Percentiles rank a stretch among this genome's conserved stretches.
These are phyloP conservation scores for Hypsopygia costalis DNA, from an alignment of 2,888 invertebrate species.

Conservation along the genomic window DNA sequence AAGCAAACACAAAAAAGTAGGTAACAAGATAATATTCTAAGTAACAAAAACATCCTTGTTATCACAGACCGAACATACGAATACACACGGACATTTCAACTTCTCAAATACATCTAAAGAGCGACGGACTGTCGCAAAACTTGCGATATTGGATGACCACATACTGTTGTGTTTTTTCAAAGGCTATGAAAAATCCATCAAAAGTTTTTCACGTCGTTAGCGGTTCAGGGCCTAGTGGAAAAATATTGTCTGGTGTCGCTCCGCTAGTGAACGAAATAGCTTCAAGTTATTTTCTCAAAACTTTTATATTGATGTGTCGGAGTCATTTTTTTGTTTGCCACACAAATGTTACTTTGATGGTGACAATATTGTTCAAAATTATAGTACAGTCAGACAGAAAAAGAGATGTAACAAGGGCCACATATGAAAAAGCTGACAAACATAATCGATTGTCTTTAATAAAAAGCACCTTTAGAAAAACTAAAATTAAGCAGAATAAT, in stretches of 20 bases:
- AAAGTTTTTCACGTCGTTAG: conserved; percentile 69
- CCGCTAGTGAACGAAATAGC: conserved; percentile 5
- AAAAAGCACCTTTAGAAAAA: no score
- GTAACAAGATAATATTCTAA: no score
- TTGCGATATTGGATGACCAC: conserved; percentile 52
- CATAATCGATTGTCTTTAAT: no score
- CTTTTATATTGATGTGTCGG: background rate
- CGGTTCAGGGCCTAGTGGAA: conserved; percentile 38
- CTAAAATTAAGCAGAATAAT: no score
- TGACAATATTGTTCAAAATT: no score
- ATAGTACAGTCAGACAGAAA: no score
- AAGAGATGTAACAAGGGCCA: no score
- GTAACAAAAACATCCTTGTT: no score
- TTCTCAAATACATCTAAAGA: conserved; percentile 27
- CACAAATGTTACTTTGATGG: background rate
- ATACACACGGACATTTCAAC: conserved; percentile 5
- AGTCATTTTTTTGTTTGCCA: background rate
- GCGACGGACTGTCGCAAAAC: conserved; percentile 32
- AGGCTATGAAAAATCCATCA: conserved; percentile 64
- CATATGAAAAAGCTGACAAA: no score
- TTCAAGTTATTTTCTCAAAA: conserved; percentile 4
- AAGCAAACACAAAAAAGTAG: no score
- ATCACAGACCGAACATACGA: conserved; percentile 3
- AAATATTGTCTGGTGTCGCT: conserved; percentile 34
- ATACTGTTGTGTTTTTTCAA: conserved; percentile 51